Conservation (phyloP, 92 coral and sea anemone genomes). For the Palythoa caribaeorum region DNA sequence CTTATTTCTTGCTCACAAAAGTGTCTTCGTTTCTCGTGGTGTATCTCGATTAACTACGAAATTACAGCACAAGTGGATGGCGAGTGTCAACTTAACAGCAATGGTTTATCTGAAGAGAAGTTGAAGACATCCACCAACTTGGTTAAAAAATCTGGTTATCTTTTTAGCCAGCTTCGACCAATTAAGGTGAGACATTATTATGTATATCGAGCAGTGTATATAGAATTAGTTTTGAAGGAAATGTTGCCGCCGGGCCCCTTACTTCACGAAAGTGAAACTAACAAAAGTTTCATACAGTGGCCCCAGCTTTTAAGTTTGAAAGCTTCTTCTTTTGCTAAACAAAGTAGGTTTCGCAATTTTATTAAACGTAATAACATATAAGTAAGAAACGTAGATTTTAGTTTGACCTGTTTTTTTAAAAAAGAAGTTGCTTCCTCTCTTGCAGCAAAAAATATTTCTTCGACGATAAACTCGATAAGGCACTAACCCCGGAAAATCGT, state of each 20-base stretch:
- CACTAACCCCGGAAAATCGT: no score
- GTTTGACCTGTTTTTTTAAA: no score
- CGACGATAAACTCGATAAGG: no score
- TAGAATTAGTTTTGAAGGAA: background rate
- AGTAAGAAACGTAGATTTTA: no score
- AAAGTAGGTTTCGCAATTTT: no score
- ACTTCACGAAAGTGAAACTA: no score
- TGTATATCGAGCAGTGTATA: no score
- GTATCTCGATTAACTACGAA: slow-evolving; percentile 33
- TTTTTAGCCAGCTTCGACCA: slow-evolving; percentile 29
- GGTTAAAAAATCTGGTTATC: slow-evolving; percentile 20
- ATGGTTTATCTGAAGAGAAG: background rate
- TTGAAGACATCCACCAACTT: background rate
- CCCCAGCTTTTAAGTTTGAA: no score
- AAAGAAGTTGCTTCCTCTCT: no score
- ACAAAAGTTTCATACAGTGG: background rate
- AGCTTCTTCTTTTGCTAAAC: no score
- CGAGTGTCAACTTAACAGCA: slow-evolving; percentile 22
- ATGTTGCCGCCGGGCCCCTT: background rate
- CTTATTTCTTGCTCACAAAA: slow-evolving; percentile 23
- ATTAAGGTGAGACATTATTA: background rate
- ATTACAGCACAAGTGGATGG: slow-evolving; percentile 9
- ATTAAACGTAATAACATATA: no score
- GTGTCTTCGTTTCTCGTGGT: slow-evolving; percentile 8
- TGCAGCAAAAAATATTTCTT: no score